Conservation (phyloP, 2,797 vertebrate genomes). For the Girardinus metallicus region DNA sequence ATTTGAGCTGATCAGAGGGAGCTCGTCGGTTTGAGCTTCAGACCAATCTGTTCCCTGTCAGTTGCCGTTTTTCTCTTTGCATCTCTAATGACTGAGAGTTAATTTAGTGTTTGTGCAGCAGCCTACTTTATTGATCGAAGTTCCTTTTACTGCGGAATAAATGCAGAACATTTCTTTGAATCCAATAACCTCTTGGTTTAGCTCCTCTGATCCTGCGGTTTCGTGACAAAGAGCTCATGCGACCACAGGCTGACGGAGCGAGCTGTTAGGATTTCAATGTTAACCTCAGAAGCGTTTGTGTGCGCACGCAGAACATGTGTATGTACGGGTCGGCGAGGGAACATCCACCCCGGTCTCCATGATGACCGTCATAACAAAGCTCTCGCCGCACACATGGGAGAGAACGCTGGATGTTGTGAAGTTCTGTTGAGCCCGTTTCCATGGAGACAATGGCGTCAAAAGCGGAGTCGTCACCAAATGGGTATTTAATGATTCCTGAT, state of each 20-base stretch:
- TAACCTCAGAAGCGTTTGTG: slow-evolving; percentile 19
- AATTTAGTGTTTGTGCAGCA: background rate
- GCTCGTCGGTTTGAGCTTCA: background rate
- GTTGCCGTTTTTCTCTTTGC: background rate
- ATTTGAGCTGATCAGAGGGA: background rate
- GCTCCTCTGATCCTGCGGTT: slow-evolving; percentile 1
- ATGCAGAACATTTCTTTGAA: background rate
- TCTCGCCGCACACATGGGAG: slow-evolving; percentile 19
- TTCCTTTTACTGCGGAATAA: background rate
- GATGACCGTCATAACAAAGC: slow-evolving; percentile 80
- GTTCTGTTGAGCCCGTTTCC: slow-evolving; percentile 73
- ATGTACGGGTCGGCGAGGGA: slow-evolving; percentile 8
- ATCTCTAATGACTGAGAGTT: background rate
- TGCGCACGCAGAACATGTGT: background rate
- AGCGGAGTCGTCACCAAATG: slow-evolving; percentile 26
- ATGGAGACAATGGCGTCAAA: slow-evolving; percentile 63
- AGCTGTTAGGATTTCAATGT: slow-evolving; percentile 15
- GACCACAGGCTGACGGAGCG: background rate
- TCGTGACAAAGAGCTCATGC: background rate
- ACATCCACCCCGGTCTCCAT: slow-evolving; percentile 54
- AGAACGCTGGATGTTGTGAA: slow-evolving; percentile 61
- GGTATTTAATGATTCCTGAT: slow-evolving; percentile 66
- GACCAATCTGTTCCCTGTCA: background rate
- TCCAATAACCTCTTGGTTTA: background rate
- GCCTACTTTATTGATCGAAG: background rate